A percentile compares a stretch with the other conserved stretches of the same genome.
Conservation (phyloP, 2,797 vertebrate species). For the Danio tinwini region DNA sequence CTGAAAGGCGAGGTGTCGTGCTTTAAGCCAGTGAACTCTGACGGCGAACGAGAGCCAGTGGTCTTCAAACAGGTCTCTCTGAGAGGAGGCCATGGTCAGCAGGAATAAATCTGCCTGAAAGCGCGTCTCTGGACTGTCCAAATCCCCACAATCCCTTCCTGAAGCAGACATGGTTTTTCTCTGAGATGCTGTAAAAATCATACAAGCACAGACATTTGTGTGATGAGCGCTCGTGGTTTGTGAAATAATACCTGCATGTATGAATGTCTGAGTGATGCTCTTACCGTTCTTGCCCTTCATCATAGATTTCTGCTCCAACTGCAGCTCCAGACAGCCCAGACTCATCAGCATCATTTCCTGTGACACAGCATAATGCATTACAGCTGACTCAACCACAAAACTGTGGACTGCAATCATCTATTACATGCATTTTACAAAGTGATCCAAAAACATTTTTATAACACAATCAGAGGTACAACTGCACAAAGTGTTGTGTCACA, state of each 20-base stretch:
- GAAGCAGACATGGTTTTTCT: conserved; percentile 75
- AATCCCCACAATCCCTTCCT: conserved; percentile 76
- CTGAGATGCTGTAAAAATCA: conserved; percentile 78
- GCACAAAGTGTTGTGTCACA: too few species aligned
- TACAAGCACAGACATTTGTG: background rate
- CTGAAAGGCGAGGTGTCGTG: conserved; percentile 91
- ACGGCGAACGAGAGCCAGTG: conserved; percentile 90
- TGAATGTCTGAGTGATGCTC: conserved; percentile 40
- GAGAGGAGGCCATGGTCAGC: conserved; percentile 89
- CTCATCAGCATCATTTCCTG: conserved; percentile 97
- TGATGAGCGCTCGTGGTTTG: background rate
- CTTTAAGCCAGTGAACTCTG: conserved; percentile 95
- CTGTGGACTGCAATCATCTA: background rate
- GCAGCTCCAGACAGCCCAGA: conserved; percentile 94
- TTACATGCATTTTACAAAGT: background rate
- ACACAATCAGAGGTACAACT: too few species aligned
- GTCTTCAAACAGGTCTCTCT: conserved; percentile 89
- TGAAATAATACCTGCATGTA: background rate
- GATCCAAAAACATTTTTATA: background rate
- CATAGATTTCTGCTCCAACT: conserved; percentile 92
- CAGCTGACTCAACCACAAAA: background rate
- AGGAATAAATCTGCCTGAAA: conserved; percentile 91
- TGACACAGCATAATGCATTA: background rate
- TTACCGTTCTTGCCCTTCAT: conserved; percentile 89
- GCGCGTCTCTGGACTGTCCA: conserved; percentile 83